Conservation (phyloP, 2,113 vertebrate species). For the Lampris incognitus region DNA sequence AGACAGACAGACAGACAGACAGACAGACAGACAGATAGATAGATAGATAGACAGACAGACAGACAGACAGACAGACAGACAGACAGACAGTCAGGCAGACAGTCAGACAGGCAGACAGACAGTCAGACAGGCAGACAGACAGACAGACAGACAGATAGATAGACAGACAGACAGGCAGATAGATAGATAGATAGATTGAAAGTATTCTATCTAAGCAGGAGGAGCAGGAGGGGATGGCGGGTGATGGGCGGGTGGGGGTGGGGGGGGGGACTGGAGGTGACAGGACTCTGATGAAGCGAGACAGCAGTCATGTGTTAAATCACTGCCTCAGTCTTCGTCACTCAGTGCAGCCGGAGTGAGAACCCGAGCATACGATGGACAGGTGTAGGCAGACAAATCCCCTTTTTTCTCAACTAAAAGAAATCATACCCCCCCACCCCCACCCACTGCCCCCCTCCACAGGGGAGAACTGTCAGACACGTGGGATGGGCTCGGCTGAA, state of each 20-base stretch:
- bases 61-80: too few relatives aligned
- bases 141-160: too few relatives aligned
- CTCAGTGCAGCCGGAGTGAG: conserved; percentile 43
- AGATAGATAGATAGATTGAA: too few relatives aligned
- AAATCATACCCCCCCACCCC: not conserved
- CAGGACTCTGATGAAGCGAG: conserved; percentile 61
- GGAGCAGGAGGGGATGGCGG: conserved; percentile 34
- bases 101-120: too few relatives aligned
- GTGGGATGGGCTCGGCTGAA: conserved; percentile 44
- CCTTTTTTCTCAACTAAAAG: conserved; percentile 48
- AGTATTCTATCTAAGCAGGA: too few relatives aligned
- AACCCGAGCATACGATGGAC: conserved; percentile 56
- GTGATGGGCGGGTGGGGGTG: conserved; percentile 1
- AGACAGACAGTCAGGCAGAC: too few relatives aligned
- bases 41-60: too few relatives aligned
- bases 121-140: too few relatives aligned
- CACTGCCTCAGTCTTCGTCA: conserved; percentile 46
- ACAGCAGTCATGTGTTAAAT: conserved; percentile 71
- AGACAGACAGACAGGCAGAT: too few relatives aligned
- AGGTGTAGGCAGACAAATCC: conserved; percentile 47
- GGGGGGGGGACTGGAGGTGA: conserved; percentile 56
- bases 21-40: too few relatives aligned
- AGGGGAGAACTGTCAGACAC: conserved; percentile 51
- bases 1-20: too few relatives aligned
- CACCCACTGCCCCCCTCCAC: not conserved